phyloP scores from a whole-genome alignment of 2,888 invertebrate genomes.

The Standfussiana lucernea region DNA sequence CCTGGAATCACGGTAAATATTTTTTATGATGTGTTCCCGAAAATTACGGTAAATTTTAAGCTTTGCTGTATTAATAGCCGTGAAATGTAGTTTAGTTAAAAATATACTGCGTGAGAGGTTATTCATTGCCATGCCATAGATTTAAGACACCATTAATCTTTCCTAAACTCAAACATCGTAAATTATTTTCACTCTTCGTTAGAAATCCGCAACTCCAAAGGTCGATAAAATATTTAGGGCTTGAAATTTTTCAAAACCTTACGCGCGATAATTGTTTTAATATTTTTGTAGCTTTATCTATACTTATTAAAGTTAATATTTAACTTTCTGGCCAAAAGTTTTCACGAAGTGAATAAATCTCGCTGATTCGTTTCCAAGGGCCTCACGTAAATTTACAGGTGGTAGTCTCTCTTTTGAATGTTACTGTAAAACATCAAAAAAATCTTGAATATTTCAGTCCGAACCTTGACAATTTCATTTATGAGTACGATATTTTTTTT shows the following conservation, averaged over 20 bases:
- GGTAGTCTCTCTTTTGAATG: neutral
- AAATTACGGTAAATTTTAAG: constrained; percentile 73
- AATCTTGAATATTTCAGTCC: constrained; percentile 4
- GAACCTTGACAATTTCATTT: neutral
- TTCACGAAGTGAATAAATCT: neutral
- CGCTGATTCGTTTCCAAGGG: neutral
- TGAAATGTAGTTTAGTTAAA: constrained; percentile 67
- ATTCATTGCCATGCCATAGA: constrained; percentile 30
- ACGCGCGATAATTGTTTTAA: neutral
- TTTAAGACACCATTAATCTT: constrained; percentile 24
- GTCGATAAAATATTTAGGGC: constrained; percentile 35
- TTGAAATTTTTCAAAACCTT: neutral
- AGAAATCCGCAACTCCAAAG: constrained; percentile 3
- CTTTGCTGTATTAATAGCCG: constrained; percentile 77
- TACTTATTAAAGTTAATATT: neutral
- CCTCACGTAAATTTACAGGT: constrained; percentile 2
- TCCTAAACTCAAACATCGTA: neutral
- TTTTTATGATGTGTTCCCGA: constrained; percentile 62
- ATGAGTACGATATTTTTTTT: constrained; percentile 2
- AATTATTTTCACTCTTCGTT: constrained; percentile 1
- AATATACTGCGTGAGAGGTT: constrained; percentile 50
- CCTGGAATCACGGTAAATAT: constrained; percentile 88
- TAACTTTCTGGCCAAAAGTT: neutral
- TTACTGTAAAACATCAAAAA: neutral
- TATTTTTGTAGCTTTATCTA: neutral